These are phyloP conservation scores for Sarcophaga carnaria DNA, from an alignment of 2,888 invertebrate species.

Conservation along the genomic window DNA sequence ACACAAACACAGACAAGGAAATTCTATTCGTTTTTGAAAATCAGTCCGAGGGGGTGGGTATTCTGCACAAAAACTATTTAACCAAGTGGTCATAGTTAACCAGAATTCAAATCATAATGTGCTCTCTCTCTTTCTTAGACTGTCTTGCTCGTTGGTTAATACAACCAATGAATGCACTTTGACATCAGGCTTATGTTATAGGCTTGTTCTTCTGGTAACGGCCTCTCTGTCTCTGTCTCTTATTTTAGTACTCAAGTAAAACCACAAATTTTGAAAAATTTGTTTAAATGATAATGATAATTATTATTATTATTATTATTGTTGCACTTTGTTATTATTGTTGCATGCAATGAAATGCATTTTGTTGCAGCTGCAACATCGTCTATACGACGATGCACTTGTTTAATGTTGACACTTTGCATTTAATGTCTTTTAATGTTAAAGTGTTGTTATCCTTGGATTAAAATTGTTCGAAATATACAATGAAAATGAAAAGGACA, in stretches of 20 bases:
- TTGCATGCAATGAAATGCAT: conserved; percentile 30
- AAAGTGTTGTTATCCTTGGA: conserved; percentile 70
- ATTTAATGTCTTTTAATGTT: conserved; percentile 68
- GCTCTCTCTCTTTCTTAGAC: no score
- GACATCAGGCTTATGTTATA: background rate
- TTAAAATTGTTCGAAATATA: conserved; percentile 62
- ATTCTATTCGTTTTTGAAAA: no score
- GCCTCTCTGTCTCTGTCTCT: no score
- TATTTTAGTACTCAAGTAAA: no score
- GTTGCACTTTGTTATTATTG: conserved; percentile 26
- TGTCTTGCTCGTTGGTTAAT: background rate
- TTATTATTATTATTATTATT: conserved; percentile 14
- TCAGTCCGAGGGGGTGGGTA: no score
- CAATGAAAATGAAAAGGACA: conserved; percentile 8
- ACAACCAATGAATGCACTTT: background rate
- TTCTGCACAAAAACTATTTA: no score
- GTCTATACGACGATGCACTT: conserved; percentile 49
- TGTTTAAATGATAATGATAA: conserved; percentile 39
- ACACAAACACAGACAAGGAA: no score
- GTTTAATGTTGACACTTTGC: conserved; percentile 66
- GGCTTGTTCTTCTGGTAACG: no score
- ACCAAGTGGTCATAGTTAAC: no score
- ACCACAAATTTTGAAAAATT: conserved; percentile 9
- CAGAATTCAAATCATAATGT: no score
- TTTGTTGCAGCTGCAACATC: conserved; percentile 42